These are phyloP conservation scores for Pachycephus smyrnensis DNA, from an alignment of 2,888 invertebrate species.

Conservation along the genomic window DNA sequence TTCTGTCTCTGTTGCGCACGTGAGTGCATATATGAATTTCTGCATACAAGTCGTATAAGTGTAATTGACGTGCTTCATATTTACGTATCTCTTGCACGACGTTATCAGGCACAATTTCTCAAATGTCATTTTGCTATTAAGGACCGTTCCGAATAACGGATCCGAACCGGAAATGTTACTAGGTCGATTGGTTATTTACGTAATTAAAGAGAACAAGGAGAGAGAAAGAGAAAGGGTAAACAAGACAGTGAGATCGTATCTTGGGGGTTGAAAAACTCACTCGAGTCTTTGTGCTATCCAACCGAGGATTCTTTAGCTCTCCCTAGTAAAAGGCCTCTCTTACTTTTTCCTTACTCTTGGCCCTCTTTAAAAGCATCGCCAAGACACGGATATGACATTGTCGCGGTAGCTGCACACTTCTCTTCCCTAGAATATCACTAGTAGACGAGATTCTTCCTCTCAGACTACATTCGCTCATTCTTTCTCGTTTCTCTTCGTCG, in stretches of 20 bases:
- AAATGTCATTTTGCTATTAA: background rate
- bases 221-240: conserved; percentile 18
- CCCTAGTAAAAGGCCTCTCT: conserved; percentile 40
- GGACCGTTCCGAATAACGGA: background rate
- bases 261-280: background rate
- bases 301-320: conserved; percentile 13
- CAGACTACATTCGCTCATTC: background rate
- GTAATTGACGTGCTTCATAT: background rate
- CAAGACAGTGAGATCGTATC: conserved; percentile 20
- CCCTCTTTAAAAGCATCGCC: conserved; percentile 36
- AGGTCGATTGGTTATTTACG: conserved; percentile 47
- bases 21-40: background rate
- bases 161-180: background rate
- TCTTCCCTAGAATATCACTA: background rate
- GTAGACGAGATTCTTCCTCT: background rate
- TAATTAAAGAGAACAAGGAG: conserved; percentile 32
- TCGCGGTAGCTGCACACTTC: background rate
- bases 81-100: background rate
- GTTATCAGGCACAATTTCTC: background rate
- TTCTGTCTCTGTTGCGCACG: background rate
- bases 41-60: background rate
- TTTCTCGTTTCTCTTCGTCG: background rate
- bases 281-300: conserved; percentile 35
- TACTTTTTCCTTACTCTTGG: conserved; percentile 31
- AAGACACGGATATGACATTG: conserved; percentile 19